A percentile compares a stretch with the other conserved stretches of the same genome.
These are phyloP conservation scores for Choreutis nemorana DNA, from an alignment of 2,888 invertebrate species.

Conservation along the genomic window DNA sequence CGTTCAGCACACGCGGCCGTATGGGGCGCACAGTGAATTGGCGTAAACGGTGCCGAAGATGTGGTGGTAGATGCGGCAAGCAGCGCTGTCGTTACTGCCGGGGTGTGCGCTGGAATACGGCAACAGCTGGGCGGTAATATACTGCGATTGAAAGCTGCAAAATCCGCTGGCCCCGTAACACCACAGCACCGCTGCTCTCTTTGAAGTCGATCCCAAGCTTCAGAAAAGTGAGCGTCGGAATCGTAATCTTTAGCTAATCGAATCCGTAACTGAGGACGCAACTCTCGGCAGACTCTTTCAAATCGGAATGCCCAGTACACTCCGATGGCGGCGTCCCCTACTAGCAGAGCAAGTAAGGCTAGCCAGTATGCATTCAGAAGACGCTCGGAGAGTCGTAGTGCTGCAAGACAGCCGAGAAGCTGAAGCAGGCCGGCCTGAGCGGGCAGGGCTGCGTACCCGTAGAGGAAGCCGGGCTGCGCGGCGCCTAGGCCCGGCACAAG, in stretches of 20 bases:
- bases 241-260: conserved; percentile 75
- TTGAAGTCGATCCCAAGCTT: conserved; percentile 81
- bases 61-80: conserved; percentile 38
- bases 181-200: conserved; percentile 82
- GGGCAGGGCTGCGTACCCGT: conserved; percentile 83
- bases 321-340: conserved; percentile 85
- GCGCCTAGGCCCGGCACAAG: conserved; percentile 78
- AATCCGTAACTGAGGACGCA: conserved; percentile 72
- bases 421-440: conserved; percentile 76
- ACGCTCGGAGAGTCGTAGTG: conserved; percentile 79
- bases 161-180: conserved; percentile 70
- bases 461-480: conserved; percentile 83
- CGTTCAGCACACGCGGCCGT: conserved; percentile 76
- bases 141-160: conserved; percentile 49
- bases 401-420: conserved; percentile 83
- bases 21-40: conserved; percentile 53
- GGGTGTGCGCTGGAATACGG: conserved; percentile 44
- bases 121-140: conserved; percentile 53
- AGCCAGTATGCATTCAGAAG: conserved; percentile 87
- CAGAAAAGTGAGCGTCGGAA: conserved; percentile 74
- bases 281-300: conserved; percentile 76
- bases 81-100: conserved; percentile 60
- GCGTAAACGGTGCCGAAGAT: conserved; percentile 38
- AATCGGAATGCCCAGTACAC: conserved; percentile 86
- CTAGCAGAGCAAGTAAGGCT: conserved; percentile 77